phyloP scores from a whole-genome alignment of 2,113 vertebrate species.

The Rynchops niger region DNA sequence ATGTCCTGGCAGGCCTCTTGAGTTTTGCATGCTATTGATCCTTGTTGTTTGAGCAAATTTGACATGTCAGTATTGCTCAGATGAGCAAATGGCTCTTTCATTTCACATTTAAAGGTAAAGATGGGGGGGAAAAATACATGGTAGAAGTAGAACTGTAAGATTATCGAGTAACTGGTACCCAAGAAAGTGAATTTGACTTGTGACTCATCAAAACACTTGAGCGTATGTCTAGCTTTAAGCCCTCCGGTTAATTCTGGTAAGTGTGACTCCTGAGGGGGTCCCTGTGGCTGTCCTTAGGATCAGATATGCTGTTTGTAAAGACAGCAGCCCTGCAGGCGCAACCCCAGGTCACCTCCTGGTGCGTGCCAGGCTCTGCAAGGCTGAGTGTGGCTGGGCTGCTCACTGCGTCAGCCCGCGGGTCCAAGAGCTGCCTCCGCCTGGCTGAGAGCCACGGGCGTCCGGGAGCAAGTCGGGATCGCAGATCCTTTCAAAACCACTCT shows the following conservation, averaged over 20 bases:
- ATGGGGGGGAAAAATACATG: rapidly evolving
- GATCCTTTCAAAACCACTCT: background rate
- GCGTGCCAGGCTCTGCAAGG: background rate
- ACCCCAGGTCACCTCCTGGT: background rate
- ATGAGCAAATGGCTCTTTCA: background rate
- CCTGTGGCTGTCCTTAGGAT: background rate
- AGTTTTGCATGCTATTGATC: background rate
- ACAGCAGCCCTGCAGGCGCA: too few relatives aligned
- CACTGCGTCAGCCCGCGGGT: rapidly evolving
- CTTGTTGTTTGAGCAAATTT: background rate
- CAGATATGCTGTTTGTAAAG: background rate
- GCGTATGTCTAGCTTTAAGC: background rate
- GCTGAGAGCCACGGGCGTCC: too few relatives aligned
- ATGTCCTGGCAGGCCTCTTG: background rate
- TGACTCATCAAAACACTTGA: rapidly evolving
- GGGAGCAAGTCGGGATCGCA: rapidly evolving
- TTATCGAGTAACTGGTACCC: background rate
- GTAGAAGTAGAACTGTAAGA: background rate
- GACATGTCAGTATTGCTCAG: background rate
- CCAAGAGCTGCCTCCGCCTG: rapidly evolving
- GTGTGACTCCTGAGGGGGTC: background rate
- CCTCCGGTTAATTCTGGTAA: rapidly evolving
- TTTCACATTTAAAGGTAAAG: background rate
- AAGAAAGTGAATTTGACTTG: background rate
- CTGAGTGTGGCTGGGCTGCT: background rate